Conservation (phyloP, 1,140 invertebrate species). For the Bathynomus jamesi region DNA sequence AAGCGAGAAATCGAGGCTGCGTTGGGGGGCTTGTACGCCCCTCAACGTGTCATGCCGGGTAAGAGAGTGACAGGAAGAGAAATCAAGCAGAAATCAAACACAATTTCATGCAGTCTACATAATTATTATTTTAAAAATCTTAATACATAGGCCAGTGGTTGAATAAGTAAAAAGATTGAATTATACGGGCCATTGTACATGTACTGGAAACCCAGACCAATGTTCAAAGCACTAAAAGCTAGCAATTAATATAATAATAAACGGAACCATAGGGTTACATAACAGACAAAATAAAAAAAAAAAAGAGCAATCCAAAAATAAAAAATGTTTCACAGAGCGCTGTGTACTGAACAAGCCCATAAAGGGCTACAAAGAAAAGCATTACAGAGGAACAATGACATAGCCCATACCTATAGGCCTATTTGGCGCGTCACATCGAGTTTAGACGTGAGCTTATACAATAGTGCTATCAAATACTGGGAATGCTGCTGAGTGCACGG, state of each 20-base stretch:
- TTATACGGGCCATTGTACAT: constrained; percentile 36
- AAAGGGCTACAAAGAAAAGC: constrained; percentile 20
- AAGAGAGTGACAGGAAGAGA: constrained; percentile 33
- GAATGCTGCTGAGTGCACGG: constrained; percentile 29
- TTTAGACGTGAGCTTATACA: constrained; percentile 34
- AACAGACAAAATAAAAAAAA: constrained; percentile 30
- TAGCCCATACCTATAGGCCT: constrained; percentile 27
- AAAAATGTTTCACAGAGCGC: constrained; percentile 30
- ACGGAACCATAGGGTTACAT: constrained; percentile 36
- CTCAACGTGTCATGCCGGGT: constrained; percentile 33
- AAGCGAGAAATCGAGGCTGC: constrained; percentile 27
- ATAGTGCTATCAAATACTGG: constrained; percentile 34
- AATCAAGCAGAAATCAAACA: constrained; percentile 38
- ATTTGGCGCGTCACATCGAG: constrained; percentile 27
- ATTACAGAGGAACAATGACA: constrained; percentile 34
- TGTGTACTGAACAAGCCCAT: constrained; percentile 30
- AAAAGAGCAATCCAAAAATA: constrained; percentile 36
- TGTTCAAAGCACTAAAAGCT: constrained; percentile 37
- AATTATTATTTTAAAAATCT: constrained; percentile 38
- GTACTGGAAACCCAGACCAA: constrained; percentile 37
- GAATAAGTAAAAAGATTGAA: constrained; percentile 36
- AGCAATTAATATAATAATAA: constrained; percentile 36
- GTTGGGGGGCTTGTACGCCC: constrained; percentile 23
- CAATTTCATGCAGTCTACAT: constrained; percentile 39
- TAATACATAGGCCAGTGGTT: constrained; percentile 38